Conservation (phyloP, 2,113 vertebrate genomes). For the Pterocles burchelli region DNA sequence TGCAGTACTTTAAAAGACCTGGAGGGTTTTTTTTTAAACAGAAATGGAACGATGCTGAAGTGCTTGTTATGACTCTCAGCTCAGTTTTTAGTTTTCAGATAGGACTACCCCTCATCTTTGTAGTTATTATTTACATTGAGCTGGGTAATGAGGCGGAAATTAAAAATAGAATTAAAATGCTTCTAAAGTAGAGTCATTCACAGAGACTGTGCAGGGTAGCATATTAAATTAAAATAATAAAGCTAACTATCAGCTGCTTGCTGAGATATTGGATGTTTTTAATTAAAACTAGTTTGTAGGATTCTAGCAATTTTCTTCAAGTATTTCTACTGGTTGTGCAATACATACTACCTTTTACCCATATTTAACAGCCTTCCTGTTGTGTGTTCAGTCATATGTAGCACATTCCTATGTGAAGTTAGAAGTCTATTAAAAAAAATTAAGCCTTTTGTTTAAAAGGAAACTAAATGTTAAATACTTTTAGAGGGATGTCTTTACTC, state of each 20-base stretch:
- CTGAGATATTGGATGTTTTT: slow-evolving; percentile 57
- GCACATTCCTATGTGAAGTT: not conserved
- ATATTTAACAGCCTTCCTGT: not conserved
- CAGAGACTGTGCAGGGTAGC: slow-evolving; percentile 44
- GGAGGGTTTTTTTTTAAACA: not conserved
- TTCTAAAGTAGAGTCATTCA: slow-evolving; percentile 41
- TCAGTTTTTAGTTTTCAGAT: slow-evolving; percentile 45
- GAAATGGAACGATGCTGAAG: not conserved
- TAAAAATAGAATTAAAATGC: slow-evolving; percentile 69
- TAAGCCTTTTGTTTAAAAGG: not conserved
- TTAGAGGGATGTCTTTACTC: not conserved
- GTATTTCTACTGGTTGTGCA: not conserved
- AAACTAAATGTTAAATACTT: not conserved
- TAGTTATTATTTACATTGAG: slow-evolving; percentile 52
- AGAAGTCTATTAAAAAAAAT: not conserved
- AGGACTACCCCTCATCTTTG: slow-evolving; percentile 35
- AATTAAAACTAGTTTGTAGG: slow-evolving; percentile 48
- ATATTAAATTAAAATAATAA: slow-evolving; percentile 66
- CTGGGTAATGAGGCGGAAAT: slow-evolving; percentile 58
- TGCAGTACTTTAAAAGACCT: not conserved
- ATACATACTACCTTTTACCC: not conserved
- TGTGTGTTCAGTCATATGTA: not conserved
- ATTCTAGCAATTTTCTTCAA: slow-evolving; percentile 39
- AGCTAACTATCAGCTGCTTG: slow-evolving; percentile 59
- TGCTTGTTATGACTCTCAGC: not conserved